phyloP scores from a whole-genome alignment of 2,888 invertebrate genomes.

The Bursaphelenchus okinawaensis region DNA sequence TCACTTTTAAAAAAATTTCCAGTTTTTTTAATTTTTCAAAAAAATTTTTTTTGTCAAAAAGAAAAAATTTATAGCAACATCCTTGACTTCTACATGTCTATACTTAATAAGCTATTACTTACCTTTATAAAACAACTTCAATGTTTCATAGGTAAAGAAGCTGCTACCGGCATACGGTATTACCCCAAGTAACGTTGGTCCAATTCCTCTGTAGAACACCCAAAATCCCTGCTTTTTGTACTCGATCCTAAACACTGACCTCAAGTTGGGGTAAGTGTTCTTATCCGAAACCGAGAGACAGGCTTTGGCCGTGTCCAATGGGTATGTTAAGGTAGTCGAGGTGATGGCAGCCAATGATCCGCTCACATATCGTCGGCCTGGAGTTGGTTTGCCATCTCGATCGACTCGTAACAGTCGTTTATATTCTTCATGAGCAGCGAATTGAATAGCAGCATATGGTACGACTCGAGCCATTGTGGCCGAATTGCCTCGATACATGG shows the following conservation, averaged over 20 bases:
- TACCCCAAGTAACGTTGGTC: constrained; percentile 84
- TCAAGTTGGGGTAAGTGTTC: constrained; percentile 65
- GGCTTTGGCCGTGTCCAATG: constrained; percentile 89
- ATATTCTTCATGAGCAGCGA: constrained; percentile 95
- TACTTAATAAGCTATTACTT: constrained; percentile 42
- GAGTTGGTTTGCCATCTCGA: constrained; percentile 56
- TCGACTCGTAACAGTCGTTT: constrained; percentile 68
- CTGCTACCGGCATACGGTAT: constrained; percentile 94
- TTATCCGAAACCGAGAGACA: constrained; percentile 90
- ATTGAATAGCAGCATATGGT: constrained; percentile 95
- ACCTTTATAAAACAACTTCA: constrained; percentile 77
- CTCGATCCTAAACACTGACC: constrained; percentile 48
- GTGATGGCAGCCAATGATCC: constrained; percentile 92
- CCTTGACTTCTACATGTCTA: not conserved
- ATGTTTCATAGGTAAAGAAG: constrained; percentile 91
- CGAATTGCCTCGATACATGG: constrained; percentile 93
- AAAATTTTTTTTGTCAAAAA: not conserved
- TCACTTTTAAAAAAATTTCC: too few species aligned
- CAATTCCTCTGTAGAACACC: constrained; percentile 48
- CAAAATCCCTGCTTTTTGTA: constrained; percentile 42
- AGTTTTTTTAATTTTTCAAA: constrained; percentile 19
- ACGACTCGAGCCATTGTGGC: constrained; percentile 95
- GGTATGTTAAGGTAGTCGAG: constrained; percentile 88
- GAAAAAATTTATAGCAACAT: not conserved
- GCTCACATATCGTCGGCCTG: constrained; percentile 70